Conservation (phyloP, 2,113 vertebrate species). For the Hemichromis elongatus region DNA sequence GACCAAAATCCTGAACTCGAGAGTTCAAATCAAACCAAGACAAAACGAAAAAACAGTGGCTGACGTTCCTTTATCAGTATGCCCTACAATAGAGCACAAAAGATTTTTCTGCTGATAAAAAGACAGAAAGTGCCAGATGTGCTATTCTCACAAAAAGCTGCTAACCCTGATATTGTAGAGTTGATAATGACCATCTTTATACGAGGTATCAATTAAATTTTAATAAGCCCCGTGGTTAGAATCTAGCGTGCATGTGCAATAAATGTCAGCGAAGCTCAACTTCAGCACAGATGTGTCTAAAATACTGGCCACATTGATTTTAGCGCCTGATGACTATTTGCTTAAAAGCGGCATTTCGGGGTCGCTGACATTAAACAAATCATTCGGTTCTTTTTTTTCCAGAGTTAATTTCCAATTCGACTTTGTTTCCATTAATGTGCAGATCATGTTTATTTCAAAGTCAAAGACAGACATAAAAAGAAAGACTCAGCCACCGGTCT, state of each 20-base stretch:
- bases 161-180: neutral
- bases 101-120: neutral
- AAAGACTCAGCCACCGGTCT: neutral
- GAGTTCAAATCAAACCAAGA: neutral
- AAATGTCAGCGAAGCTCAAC: neutral
- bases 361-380: neutral
- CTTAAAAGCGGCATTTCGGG: neutral
- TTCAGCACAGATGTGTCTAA: neutral
- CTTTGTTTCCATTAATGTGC: slow-evolving; percentile 1
- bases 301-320: neutral
- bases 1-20: neutral
- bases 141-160: neutral
- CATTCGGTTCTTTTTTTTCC: slow-evolving; percentile 3
- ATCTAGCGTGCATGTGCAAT: neutral
- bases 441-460: slow-evolving; percentile 8
- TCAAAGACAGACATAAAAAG: slow-evolving; percentile 29
- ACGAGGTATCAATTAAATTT: neutral
- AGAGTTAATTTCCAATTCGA: slow-evolving; percentile 13
- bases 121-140: neutral
- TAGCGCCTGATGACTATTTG: neutral
- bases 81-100: neutral
- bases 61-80: neutral
- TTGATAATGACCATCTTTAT: neutral
- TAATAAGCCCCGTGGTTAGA: neutral
- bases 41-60: neutral